Evolutionary conservation across 2,113 vertebrate genomes (phyloP), one percentile per base, ranked within the genome.

Genomic region (Paedocypris sp.): DNA sequence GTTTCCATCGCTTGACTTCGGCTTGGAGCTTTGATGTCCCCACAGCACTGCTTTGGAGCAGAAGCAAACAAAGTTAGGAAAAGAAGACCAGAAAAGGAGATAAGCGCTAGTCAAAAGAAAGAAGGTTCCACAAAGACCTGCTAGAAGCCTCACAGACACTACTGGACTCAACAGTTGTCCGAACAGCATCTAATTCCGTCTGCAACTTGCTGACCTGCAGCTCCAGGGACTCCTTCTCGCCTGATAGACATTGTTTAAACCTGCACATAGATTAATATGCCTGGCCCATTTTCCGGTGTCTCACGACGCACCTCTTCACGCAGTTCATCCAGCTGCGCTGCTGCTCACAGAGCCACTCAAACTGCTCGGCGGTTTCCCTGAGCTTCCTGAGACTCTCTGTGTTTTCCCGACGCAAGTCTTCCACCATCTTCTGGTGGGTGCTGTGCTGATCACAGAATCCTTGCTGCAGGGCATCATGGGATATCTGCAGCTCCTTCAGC

Each of bases 311-410:
- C 83, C 81, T 84, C 59, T 79, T 85, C 12, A 87, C 76, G 7
- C 71, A 78, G 3, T 56, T 62, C 65, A 83, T 80, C 85, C 83
- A 87, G 71, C 67, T 66, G 9, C 79, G 73, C 68, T 86, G 85
- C 13, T 87, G 83, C 62, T 82, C 74, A 50, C 83, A 86, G 3
- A 85, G 69, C 79, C 79, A 79, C 71, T 86, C 83, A 2, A 82
- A 82, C 79, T 85, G 81, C 49, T 81, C 77, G 0, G 77, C 81
- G 0, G 77, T 84, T 46, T 79, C 73, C 51, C 76, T 78, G 0
- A 85, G 79, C 33, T 83, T 87, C 63, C 18, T 42, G 25, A 84
- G 67, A 31, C 82, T 79, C 2, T 68, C 35, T 22, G 77, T 20
- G 6, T 83, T 83, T 54, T 87, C 70, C 41, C 31, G 50, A 8